Evolutionary conservation across 2,888 invertebrate genomes (phyloP).

Genomic region (Platynereis dumerilii): DNA sequence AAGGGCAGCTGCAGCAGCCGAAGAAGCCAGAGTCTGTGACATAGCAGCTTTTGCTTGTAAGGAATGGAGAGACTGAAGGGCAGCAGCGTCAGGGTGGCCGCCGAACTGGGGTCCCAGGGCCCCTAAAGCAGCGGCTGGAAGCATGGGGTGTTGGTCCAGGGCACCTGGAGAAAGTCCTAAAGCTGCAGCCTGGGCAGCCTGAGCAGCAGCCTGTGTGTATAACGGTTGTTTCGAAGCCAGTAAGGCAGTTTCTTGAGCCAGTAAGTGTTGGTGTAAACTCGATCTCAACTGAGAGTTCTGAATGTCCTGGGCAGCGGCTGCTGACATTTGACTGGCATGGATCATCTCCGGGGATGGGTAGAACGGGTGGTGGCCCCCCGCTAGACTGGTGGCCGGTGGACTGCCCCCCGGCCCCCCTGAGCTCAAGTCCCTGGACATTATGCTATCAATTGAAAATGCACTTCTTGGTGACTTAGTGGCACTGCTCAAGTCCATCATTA

Average conservation of each 20-base stretch:
- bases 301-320: not conserved
- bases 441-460: not conserved
- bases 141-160: not conserved
- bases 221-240: not conserved
- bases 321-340: not conserved
- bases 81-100: not conserved
- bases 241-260: not conserved
- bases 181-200: not conserved
- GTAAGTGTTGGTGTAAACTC: slow-evolving; percentile 4
- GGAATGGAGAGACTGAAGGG: not conserved
- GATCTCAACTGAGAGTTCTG: not conserved
- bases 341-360: not conserved
- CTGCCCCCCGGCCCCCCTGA: not conserved
- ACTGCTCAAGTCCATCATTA: too few species aligned
- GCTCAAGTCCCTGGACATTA: slow-evolving; percentile 5
- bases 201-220: not conserved
- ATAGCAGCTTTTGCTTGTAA: slow-evolving; percentile 1
- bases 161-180: not conserved
- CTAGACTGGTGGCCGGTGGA: not conserved
- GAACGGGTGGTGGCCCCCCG: not conserved
- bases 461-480: too few species aligned
- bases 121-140: not conserved
- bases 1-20: not conserved
- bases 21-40: slow-evolving; percentile 4
- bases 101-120: not conserved